Conservation (phyloP, 2,888 invertebrate genomes). For the Choreutis nemorana region DNA sequence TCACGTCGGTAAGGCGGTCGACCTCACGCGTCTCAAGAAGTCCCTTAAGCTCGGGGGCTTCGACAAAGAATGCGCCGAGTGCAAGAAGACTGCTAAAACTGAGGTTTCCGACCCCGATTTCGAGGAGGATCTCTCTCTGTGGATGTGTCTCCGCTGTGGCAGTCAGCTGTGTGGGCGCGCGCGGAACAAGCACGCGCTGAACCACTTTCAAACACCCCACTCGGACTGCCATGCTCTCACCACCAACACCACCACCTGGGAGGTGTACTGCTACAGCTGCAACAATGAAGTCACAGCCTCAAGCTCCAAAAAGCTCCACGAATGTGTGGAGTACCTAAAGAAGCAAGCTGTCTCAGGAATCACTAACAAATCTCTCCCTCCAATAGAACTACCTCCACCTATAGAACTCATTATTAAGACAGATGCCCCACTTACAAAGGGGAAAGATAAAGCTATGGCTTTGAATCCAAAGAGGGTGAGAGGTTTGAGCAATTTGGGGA, state of each 20-base stretch:
- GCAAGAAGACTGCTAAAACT: constrained; percentile 55
- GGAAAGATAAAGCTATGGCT: constrained; percentile 38
- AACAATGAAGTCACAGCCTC: constrained; percentile 71
- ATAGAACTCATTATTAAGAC: constrained; percentile 27
- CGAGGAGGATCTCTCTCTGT: constrained; percentile 65
- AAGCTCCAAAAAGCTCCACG: constrained; percentile 72
- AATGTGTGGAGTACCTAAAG: constrained; percentile 77
- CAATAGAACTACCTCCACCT: constrained; percentile 33
- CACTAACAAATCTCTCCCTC: constrained; percentile 34
- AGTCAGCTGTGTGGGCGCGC: constrained; percentile 77
- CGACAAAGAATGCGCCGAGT: constrained; percentile 65
- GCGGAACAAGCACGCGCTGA: constrained; percentile 73
- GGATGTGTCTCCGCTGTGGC: constrained; percentile 87
- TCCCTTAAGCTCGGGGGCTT: constrained; percentile 59
- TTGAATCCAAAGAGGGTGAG: constrained; percentile 66
- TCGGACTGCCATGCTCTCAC: constrained; percentile 80
- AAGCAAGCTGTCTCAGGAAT: constrained; percentile 48
- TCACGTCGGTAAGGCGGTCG: constrained; percentile 75
- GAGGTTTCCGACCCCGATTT: constrained; percentile 50
- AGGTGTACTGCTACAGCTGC: constrained; percentile 83
- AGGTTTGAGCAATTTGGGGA: constrained; percentile 91
- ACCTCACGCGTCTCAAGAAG: constrained; percentile 68
- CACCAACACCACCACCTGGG: constrained; percentile 75
- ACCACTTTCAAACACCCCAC: constrained; percentile 77
- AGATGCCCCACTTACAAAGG: constrained; percentile 26